A percentile compares a stretch with the other conserved stretches of the same genome.
Conservation (phyloP, 2,113 vertebrate species). For the Pandion haliaetus region DNA sequence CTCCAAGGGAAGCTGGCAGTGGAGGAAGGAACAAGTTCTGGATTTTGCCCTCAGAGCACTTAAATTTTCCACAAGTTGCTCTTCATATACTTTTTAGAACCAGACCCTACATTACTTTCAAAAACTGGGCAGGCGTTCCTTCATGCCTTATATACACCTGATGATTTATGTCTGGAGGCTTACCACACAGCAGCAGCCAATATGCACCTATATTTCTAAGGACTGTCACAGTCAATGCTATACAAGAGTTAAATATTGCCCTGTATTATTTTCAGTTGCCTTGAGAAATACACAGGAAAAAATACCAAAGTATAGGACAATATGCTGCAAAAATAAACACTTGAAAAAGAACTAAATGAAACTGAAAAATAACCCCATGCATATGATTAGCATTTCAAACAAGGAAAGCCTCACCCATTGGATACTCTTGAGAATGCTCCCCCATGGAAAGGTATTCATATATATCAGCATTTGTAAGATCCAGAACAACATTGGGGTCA, state of each 20-base stretch:
- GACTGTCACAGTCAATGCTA: not conserved
- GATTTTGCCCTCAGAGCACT: not conserved
- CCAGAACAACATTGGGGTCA: slow-evolving; percentile 1
- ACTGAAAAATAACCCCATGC: not conserved
- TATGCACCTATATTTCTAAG: not conserved
- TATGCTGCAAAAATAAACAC: slow-evolving; percentile 21
- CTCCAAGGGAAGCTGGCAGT: not conserved
- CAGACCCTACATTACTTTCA: not conserved
- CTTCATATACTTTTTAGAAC: not conserved
- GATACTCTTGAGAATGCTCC: not conserved
- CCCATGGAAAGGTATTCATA: slow-evolving; percentile 17
- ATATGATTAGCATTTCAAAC: slow-evolving; percentile 45
- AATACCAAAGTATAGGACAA: not conserved
- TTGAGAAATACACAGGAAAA: not conserved
- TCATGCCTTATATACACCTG: not conserved
- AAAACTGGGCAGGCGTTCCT: not conserved
- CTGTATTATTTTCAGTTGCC: not conserved
- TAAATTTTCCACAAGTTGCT: not conserved
- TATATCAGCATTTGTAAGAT: slow-evolving; percentile 40
- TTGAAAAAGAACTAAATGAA: slow-evolving; percentile 20
- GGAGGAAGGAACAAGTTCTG: not conserved
- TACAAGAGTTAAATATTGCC: not conserved
- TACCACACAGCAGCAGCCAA: not conserved
- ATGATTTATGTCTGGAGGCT: not conserved
- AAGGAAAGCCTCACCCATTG: not conserved